These are phyloP conservation scores for Leptopterna dolabrata DNA, from an alignment of 2,888 invertebrate species.

Conservation along the genomic window DNA sequence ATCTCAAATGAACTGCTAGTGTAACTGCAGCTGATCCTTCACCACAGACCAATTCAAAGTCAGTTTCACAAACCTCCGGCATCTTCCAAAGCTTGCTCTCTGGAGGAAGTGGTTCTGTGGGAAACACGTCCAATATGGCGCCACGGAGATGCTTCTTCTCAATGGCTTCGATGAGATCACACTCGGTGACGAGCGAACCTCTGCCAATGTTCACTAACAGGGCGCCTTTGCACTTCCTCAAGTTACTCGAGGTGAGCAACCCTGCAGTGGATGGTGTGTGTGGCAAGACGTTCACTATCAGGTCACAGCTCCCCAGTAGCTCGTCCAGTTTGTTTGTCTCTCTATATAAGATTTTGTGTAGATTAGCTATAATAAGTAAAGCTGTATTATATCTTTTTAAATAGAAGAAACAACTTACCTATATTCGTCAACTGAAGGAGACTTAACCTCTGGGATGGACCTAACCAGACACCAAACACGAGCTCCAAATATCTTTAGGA, in stretches of 20 bases:
- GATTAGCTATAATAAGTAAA: no score
- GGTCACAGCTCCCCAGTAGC: constrained; percentile 17
- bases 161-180: constrained; percentile 28
- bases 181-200: constrained; percentile 17
- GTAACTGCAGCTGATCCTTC: no score
- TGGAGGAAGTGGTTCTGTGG: constrained; percentile 19
- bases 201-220: constrained; percentile 45
- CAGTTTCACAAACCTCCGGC: constrained; percentile 31
- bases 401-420: neutral
- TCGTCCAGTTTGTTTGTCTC: constrained; percentile 7
- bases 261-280: constrained; percentile 13
- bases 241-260: neutral
- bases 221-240: neutral
- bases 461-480: constrained; percentile 34
- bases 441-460: constrained; percentile 15
- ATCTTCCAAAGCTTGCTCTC: constrained; percentile 38
- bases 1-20: no score
- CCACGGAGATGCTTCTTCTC: constrained; percentile 22
- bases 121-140: constrained; percentile 48
- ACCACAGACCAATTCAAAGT: no score
- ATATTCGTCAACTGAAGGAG: constrained; percentile 28
- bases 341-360: neutral
- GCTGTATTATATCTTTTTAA: no score
- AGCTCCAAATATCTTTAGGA: constrained; percentile 43
- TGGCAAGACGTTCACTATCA: constrained; percentile 47